phyloP scores from a whole-genome alignment of 2,113 vertebrate genomes.

The Ploceus nigricollis region DNA sequence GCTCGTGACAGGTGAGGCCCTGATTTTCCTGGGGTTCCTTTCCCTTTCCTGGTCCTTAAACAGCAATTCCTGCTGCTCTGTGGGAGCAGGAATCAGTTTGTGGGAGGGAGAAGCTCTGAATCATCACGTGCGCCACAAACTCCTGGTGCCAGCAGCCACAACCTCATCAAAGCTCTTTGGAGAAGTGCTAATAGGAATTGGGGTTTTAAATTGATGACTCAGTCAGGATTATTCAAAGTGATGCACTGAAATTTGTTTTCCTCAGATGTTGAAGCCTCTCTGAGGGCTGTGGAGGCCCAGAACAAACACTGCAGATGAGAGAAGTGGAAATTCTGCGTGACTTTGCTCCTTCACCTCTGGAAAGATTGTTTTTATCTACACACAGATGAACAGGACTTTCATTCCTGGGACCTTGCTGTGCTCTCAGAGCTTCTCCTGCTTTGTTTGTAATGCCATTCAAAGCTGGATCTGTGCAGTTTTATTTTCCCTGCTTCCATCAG shows the following conservation, averaged over 20 bases:
- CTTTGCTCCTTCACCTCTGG: conserved; percentile 16
- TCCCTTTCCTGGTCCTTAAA: background rate
- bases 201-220: conserved; percentile 60
- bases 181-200: conserved; percentile 66
- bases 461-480: background rate
- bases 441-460: conserved; percentile 29
- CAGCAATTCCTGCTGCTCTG: background rate
- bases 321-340: background rate
- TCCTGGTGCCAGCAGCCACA: conserved; percentile 37
- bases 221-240: conserved; percentile 49
- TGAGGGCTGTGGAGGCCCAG: background rate
- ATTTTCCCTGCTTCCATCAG: background rate
- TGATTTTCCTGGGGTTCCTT: background rate
- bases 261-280: conserved; percentile 24
- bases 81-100: background rate
- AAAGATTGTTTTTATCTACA: conserved; percentile 21
- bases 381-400: conserved; percentile 35
- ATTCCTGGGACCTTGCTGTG: conserved; percentile 17
- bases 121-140: background rate
- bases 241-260: conserved; percentile 33
- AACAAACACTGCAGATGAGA: conserved; percentile 29
- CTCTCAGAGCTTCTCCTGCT: background rate
- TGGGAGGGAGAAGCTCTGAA: conserved; percentile 13
- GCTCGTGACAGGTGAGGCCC: background rate
- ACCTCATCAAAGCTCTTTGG: conserved; percentile 51